Base-by-base conservation (phyloP, 2,888 invertebrate genomes). In the Luffia ferchaultella region DNA sequence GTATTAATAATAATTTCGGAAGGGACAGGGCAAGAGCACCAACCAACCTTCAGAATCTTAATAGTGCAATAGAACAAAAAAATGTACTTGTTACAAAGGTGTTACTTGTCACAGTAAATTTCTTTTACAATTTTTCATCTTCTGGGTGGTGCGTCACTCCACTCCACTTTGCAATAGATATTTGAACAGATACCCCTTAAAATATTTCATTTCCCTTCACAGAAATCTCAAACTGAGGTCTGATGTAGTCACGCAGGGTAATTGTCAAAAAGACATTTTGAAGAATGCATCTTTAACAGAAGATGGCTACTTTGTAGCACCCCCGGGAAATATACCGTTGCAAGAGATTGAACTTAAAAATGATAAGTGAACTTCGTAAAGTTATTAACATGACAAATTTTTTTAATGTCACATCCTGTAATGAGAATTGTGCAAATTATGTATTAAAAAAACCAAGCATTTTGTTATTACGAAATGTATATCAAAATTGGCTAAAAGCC, bases 281-380 rank as follows among this genome's bases (percentile, higher is more conserved):
- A 85, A 76, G 54, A 94, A 95, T 86, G 93, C 96, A 1, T 63
- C 80, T 41, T 58, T 91, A 49, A 86, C 86, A 15, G 93, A 95
- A 65, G 97, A 97, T 69, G 94, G 95, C 60, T 97, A 96, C 70
- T 97, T 95, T 83, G 91, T 96, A 15, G 92, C 93, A 20, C 97
- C 97, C 7, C 92, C 92, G 16, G 95, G 96, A 58, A 93, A 94
- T 68, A 91, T 93, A 61, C 91, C 93, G 0, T 65, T 93, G 52
- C 88, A 89, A 65, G 80, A 82, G 68, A 62, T 79, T 46, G 64
- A 71, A 56, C 51, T 58, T 53, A 65, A 76, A 67, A 66, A 83
- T 82, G 82, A 78, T 64, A 73, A 73, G 57, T 67, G 67, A 73
- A 59, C 56, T 79, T 18, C 55, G 56, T 42, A 73, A 62, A 53